phyloP scores from a whole-genome alignment of 2,888 invertebrate genomes.

The Pterostichus madidus region DNA sequence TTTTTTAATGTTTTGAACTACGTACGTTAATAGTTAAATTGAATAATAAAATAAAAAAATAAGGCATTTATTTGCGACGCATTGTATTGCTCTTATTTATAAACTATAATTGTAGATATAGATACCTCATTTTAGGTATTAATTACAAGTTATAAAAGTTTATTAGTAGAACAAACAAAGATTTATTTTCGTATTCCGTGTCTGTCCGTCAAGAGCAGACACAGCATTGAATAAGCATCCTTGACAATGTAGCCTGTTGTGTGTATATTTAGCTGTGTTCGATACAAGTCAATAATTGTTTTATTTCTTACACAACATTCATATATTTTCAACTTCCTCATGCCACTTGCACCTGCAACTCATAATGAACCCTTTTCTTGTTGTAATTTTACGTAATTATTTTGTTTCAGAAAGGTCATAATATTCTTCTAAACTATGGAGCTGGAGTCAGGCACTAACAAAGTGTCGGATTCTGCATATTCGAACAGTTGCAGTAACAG shows the following conservation, averaged over 20 bases:
- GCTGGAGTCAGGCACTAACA: constrained; percentile 81
- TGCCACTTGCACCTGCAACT: neutral
- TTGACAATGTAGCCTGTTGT: constrained; percentile 39
- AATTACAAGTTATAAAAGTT: no score
- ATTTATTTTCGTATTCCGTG: neutral
- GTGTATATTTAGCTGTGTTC: constrained; percentile 23
- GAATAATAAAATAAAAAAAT: no score
- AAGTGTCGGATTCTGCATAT: constrained; percentile 89
- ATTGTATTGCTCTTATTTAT: no score
- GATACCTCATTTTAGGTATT: no score
- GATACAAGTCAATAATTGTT: constrained; percentile 24
- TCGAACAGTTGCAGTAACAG: constrained; percentile 91
- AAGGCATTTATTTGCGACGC: no score
- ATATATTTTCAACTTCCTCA: neutral
- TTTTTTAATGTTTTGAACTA: no score
- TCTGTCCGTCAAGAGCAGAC: constrained; percentile 19
- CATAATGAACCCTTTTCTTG: neutral
- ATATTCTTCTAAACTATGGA: constrained; percentile 74
- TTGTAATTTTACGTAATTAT: constrained; percentile 33
- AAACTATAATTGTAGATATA: no score
- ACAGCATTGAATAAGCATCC: constrained; percentile 35
- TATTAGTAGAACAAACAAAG: neutral
- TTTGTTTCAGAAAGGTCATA: constrained; percentile 35
- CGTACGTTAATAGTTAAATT: no score
- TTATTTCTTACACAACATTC: constrained; percentile 26